phyloP scores from a whole-genome alignment of 2,888 invertebrate species.

The Kryphioiulus occultus region DNA sequence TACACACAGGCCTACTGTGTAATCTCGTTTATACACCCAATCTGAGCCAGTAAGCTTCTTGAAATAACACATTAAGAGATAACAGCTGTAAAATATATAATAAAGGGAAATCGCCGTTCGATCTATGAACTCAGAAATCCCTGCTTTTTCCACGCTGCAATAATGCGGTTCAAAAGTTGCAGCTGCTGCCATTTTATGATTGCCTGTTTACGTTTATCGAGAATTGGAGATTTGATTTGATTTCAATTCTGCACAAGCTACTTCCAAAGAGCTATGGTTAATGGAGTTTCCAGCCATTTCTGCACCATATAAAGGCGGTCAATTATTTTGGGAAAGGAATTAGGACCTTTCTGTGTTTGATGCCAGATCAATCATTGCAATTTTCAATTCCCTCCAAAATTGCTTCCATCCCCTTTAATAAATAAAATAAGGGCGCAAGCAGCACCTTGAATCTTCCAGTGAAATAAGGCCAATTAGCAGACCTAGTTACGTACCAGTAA shows the following conservation, averaged over 20 bases:
- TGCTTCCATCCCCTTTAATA: background rate
- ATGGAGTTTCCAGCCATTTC: background rate
- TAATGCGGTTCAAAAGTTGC: background rate
- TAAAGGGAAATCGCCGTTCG: too few species aligned
- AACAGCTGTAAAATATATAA: too few species aligned
- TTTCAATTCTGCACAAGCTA: background rate
- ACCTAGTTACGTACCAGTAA: too few species aligned
- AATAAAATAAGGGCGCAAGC: background rate
- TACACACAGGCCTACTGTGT: too few species aligned
- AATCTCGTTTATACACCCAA: too few species aligned
- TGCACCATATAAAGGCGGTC: background rate
- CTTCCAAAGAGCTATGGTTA: background rate
- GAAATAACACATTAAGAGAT: too few species aligned
- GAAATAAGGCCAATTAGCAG: background rate
- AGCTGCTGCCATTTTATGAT: background rate
- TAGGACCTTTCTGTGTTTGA: background rate
- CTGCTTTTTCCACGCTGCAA: background rate
- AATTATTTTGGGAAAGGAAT: background rate
- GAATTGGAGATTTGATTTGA: slow-evolving; percentile 14
- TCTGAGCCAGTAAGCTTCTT: too few species aligned
- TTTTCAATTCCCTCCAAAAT: background rate
- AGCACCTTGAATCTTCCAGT: background rate
- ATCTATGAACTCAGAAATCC: background rate
- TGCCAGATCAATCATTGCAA: background rate
- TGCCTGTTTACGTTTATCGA: slow-evolving; percentile 1